phyloP scores from a whole-genome alignment of 1,140 invertebrate genomes.

The Brachionus paranguensis region DNA sequence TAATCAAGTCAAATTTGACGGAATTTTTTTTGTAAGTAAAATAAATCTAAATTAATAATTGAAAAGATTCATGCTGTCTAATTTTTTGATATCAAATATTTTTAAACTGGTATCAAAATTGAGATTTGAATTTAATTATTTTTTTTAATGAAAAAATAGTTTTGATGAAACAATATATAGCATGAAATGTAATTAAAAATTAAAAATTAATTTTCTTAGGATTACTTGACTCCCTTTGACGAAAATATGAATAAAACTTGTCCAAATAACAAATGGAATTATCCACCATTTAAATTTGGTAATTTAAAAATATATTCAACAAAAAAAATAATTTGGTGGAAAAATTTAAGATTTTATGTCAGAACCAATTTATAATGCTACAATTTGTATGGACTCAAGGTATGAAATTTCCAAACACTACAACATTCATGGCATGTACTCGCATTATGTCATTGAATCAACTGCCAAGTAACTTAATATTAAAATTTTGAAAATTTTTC shows the following conservation, averaged over 20 bases:
- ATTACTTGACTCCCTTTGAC: constrained; percentile 23
- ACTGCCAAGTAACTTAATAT: constrained; percentile 6
- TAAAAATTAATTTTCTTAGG: background rate
- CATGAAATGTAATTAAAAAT: too few species aligned
- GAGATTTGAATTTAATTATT: too few species aligned
- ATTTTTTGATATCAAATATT: too few species aligned
- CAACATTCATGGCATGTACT: constrained; percentile 26
- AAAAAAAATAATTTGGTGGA: background rate
- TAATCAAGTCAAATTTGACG: constrained; percentile 7
- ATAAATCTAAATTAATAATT: background rate
- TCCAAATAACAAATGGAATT: constrained; percentile 38
- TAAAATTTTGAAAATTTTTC: background rate
- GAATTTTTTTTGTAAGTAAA: constrained; percentile 10
- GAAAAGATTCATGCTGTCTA: background rate
- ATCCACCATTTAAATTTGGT: constrained; percentile 32
- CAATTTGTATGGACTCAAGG: constrained; percentile 32
- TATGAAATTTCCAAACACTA: constrained; percentile 27
- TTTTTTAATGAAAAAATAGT: too few species aligned
- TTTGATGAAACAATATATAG: too few species aligned
- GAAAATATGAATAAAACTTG: constrained; percentile 35
- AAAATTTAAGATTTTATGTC: background rate
- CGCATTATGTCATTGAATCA: constrained; percentile 18
- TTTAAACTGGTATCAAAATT: too few species aligned
- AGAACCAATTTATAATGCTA: constrained; percentile 13
- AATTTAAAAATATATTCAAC: background rate